These are phyloP conservation scores for Dicrostonyx torquatus DNA, from an alignment of 2,797 vertebrate genomes.

Conservation along the genomic window DNA sequence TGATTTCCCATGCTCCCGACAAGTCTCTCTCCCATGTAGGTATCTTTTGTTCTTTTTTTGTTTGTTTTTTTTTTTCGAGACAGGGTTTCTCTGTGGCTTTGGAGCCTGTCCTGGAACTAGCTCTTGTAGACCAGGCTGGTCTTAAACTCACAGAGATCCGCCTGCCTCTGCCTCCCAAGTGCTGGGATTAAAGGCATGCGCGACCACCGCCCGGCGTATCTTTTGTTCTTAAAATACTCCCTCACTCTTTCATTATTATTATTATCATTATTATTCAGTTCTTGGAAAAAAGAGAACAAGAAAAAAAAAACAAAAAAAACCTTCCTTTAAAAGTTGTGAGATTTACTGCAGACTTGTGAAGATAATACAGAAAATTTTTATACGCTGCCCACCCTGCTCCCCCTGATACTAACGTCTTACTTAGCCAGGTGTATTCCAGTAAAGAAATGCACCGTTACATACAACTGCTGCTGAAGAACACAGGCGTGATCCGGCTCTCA, in stretches of 20 bases:
- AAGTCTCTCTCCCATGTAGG: neutral
- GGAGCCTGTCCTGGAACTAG: too few relatives aligned
- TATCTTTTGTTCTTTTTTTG: too few relatives aligned
- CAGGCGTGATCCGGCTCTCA: neutral
- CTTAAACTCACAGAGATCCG: too few relatives aligned
- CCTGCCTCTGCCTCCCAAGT: too few relatives aligned
- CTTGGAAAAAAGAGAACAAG: too few relatives aligned
- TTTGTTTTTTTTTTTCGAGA: too few relatives aligned
- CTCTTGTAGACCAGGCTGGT: too few relatives aligned
- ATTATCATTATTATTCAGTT: too few relatives aligned
- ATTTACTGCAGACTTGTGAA: neutral
- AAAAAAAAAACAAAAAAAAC: neutral
- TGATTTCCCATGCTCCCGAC: neutral
- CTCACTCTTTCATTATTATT: neutral
- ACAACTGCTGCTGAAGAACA: neutral
- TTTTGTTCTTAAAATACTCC: neutral
- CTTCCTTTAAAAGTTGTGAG: constrained; percentile 14
- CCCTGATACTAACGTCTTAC: neutral
- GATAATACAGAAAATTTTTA: neutral
- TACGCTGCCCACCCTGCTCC: too few relatives aligned
- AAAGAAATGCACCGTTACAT: neutral
- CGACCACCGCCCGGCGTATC: too few relatives aligned
- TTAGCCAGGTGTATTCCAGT: neutral
- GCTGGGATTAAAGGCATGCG: too few relatives aligned
- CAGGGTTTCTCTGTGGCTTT: too few relatives aligned